These are phyloP conservation scores for Norana najaformis DNA, from an alignment of 2,888 invertebrate species.

Conservation along the genomic window DNA sequence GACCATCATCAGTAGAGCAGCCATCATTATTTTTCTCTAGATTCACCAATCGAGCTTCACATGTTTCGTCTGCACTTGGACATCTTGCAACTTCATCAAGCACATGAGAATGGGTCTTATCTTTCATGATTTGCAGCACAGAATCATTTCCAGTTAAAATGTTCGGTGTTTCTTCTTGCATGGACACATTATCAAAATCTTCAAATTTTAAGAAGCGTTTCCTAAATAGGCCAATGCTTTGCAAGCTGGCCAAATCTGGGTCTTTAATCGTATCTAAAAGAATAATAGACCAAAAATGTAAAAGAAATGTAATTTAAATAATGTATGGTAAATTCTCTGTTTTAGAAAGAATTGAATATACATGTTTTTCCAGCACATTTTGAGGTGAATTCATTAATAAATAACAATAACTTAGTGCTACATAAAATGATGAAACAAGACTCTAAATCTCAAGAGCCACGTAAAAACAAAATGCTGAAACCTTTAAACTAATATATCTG, in stretches of 20 bases:
- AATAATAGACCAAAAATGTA: not conserved
- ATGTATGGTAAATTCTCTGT: not conserved
- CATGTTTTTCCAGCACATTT: not conserved
- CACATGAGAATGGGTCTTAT: not conserved
- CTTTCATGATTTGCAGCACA: not conserved
- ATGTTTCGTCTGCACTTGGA: not conserved
- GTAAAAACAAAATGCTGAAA: too few relatives aligned
- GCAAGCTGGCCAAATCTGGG: not conserved
- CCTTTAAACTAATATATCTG: too few relatives aligned
- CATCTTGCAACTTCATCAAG: not conserved
- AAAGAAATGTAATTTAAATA: not conserved
- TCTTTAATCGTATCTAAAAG: conserved; percentile 3
- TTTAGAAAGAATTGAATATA: not conserved
- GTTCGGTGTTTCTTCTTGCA: not conserved
- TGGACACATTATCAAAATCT: conserved; percentile 1
- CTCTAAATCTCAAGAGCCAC: too few relatives aligned
- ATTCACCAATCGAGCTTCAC: not conserved
- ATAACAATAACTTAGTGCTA: too few relatives aligned
- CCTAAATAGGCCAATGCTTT: not conserved
- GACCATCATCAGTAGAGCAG: not conserved
- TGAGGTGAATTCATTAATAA: not conserved
- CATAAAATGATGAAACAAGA: too few relatives aligned
- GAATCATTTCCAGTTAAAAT: not conserved
- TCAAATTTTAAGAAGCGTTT: not conserved
- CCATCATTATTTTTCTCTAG: not conserved